A percentile compares a stretch with the other conserved stretches of the same genome.
Conservation (phyloP, 2,888 invertebrate genomes). For the Parnassius apollo region DNA sequence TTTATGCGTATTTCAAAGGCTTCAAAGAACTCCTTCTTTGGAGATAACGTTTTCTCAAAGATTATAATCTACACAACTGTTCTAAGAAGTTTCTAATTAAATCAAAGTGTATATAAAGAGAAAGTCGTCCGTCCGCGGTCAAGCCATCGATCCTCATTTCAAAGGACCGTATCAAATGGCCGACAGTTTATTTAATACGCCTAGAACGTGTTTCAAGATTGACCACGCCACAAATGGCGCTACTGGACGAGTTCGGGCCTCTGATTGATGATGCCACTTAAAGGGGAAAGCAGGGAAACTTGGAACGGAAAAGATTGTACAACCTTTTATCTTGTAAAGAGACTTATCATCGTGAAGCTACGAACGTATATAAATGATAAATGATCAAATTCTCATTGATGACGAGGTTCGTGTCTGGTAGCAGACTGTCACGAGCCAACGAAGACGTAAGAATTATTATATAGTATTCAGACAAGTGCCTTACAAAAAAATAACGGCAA, state of each 20-base stretch:
- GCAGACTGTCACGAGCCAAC: too few relatives aligned
- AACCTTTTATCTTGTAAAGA: neutral
- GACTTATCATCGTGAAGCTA: too few relatives aligned
- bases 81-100: neutral
- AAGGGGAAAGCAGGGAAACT: neutral
- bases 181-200: slow-evolving; percentile 16
- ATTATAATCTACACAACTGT: too few relatives aligned
- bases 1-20: too few relatives aligned
- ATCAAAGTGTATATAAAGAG: neutral
- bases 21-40: neutral
- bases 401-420: too few relatives aligned
- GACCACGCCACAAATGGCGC: slow-evolving; percentile 3
- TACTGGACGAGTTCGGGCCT: neutral
- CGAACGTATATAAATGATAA: too few relatives aligned
- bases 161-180: slow-evolving; percentile 13
- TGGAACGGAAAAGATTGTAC: neutral
- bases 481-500: too few relatives aligned
- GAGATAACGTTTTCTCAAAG: too few relatives aligned
- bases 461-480: too few relatives aligned
- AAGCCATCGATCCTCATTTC: neutral
- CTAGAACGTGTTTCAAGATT: slow-evolving; percentile 7
- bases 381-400: too few relatives aligned
- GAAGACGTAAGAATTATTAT: too few relatives aligned
- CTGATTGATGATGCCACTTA: slow-evolving; percentile 14
- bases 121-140: neutral